Conservation (phyloP, 2,797 vertebrate species). For the Channa striata region DNA sequence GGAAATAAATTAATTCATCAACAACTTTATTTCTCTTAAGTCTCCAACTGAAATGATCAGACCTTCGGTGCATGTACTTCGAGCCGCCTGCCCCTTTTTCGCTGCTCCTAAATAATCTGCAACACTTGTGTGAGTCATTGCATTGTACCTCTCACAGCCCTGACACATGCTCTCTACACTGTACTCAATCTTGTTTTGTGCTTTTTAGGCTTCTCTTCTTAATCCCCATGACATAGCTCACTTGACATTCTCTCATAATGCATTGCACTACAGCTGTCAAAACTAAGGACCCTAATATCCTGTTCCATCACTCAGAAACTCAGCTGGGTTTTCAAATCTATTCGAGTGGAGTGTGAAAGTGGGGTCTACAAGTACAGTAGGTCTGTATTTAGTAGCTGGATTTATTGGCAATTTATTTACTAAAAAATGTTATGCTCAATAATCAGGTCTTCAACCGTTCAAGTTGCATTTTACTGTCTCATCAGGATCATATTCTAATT, state of each 20-base stretch:
- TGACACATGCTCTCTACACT: conserved; percentile 13
- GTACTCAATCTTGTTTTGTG: conserved; percentile 43
- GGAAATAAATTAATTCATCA: conserved; percentile 56
- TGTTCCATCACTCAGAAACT: conserved; percentile 23
- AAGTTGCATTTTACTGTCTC: too few relatives aligned
- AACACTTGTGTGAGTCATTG: conserved; percentile 19
- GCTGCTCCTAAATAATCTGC: conserved; percentile 37
- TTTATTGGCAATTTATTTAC: background rate
- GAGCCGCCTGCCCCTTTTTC: conserved; percentile 8
- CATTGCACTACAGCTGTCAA: conserved; percentile 46
- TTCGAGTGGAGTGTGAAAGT: background rate
- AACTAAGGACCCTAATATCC: conserved; percentile 37
- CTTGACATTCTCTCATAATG: conserved; percentile 63
- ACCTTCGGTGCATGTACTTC: conserved; percentile 29
- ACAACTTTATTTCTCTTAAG: conserved; percentile 62
- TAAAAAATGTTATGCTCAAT: too few relatives aligned
- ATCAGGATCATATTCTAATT: too few relatives aligned
- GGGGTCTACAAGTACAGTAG: background rate
- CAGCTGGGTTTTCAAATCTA: conserved; percentile 11
- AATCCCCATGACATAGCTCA: conserved; percentile 47
- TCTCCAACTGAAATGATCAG: conserved; percentile 36
- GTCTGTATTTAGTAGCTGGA: background rate
- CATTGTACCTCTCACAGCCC: conserved; percentile 10
- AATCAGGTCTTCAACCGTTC: too few relatives aligned
- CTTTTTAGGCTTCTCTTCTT: conserved; percentile 49